Conservation (phyloP, 2,888 invertebrate genomes). For the Antheraea assamensis region DNA sequence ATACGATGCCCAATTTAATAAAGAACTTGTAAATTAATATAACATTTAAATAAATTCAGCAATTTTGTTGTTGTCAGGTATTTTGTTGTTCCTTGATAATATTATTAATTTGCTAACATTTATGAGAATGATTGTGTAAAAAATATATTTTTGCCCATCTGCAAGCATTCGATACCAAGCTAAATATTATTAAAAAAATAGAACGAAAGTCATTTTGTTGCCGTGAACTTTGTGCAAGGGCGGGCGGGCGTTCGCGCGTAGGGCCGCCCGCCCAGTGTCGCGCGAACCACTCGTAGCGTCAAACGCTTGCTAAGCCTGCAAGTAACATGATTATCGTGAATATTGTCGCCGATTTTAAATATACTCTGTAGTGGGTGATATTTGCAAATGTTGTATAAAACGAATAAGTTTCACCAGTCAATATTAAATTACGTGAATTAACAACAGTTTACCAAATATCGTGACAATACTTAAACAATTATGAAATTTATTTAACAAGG, state of each 20-base stretch:
- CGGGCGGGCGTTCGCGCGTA: constrained; percentile 45
- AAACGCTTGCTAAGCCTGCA: constrained; percentile 50
- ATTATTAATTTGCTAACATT: too few relatives aligned
- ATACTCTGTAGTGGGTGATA: constrained; percentile 38
- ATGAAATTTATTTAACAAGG: neutral
- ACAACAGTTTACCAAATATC: neutral
- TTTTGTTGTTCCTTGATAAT: too few relatives aligned
- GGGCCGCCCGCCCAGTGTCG: constrained; percentile 74
- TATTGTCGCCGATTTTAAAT: constrained; percentile 44
- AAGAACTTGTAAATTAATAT: too few relatives aligned
- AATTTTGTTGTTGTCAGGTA: too few relatives aligned
- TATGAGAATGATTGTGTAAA: neutral
- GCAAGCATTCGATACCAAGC: constrained; percentile 9
- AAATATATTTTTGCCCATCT: neutral
- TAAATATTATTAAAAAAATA: constrained; percentile 16
- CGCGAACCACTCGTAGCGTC: constrained; percentile 62
- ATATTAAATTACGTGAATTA: neutral
- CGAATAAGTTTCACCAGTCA: neutral
- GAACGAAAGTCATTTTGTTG: constrained; percentile 59
- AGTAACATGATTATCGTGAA: constrained; percentile 44
- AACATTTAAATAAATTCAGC: too few relatives aligned
- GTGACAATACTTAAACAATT: neutral
- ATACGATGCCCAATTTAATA: too few relatives aligned
- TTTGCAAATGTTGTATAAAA: neutral
- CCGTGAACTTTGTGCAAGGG: constrained; percentile 77